These are phyloP conservation scores for Heterodera carotae DNA, from an alignment of 1,140 invertebrate species.

Conservation along the genomic window DNA sequence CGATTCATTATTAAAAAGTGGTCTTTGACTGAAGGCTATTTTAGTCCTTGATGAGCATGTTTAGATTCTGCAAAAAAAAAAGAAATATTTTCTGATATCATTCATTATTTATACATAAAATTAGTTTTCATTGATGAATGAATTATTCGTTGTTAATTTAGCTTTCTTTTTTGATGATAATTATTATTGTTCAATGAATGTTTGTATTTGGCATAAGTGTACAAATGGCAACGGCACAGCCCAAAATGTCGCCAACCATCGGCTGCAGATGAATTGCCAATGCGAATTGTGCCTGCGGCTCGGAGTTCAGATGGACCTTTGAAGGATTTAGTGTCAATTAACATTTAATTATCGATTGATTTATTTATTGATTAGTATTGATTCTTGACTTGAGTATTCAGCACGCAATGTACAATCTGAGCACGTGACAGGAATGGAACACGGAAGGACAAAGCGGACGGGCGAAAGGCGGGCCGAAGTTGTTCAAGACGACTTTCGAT, in stretches of 20 bases:
- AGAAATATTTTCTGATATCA: too few relatives aligned
- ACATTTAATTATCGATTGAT: too few relatives aligned
- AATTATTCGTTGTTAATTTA: too few relatives aligned
- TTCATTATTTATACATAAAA: too few relatives aligned
- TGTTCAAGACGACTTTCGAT: slow-evolving; percentile 28
- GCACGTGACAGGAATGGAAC: slow-evolving; percentile 17
- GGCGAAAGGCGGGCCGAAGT: slow-evolving; percentile 20
- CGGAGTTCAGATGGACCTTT: slow-evolving; percentile 45
- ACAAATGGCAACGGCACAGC: slow-evolving; percentile 40
- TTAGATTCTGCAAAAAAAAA: too few relatives aligned
- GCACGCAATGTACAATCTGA: slow-evolving; percentile 32
- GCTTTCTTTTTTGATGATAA: too few relatives aligned
- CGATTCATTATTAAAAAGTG: too few relatives aligned
- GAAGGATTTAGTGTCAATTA: slow-evolving; percentile 13
- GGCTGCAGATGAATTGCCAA: slow-evolving; percentile 50
- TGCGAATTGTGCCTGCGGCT: slow-evolving; percentile 47
- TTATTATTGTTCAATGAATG: not conserved
- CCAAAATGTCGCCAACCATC: slow-evolving; percentile 48
- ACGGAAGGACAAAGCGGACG: slow-evolving; percentile 31
- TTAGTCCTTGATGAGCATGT: too few relatives aligned
- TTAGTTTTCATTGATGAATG: too few relatives aligned
- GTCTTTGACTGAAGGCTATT: too few relatives aligned
- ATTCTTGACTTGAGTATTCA: slow-evolving; percentile 24
- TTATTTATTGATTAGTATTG: not conserved
- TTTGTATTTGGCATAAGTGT: slow-evolving; percentile 11